Evolutionary conservation across 30 jellyfish, hydroid and myxozoan genomes (phyloP).

Genomic region (Mastigias papua): DNA sequence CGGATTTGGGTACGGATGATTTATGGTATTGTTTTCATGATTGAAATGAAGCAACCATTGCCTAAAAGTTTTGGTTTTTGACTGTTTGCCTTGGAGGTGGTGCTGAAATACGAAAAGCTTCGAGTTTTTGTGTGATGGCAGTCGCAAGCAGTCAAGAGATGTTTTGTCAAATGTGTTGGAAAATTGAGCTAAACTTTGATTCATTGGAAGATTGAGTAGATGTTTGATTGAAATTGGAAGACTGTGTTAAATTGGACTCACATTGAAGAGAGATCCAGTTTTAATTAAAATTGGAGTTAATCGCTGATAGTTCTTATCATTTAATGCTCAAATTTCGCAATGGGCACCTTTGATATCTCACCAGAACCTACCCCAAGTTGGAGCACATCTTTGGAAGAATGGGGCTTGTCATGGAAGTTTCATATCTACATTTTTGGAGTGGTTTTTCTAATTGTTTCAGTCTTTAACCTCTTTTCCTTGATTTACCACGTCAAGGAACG

Average conservation of each 20-base stretch:
- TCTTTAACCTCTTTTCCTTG: constrained; percentile 28
- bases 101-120: too few species aligned
- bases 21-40: too few species aligned
- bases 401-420: constrained; percentile 53
- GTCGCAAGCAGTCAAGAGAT: too few species aligned
- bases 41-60: too few species aligned
- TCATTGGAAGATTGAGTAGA: too few species aligned
- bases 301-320: neutral
- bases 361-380: constrained; percentile 80
- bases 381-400: constrained; percentile 22
- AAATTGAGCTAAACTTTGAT: too few species aligned
- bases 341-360: constrained; percentile 19
- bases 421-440: constrained; percentile 59
- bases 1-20: too few species aligned
- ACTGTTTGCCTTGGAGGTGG: too few species aligned
- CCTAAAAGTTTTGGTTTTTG: too few species aligned
- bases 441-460: constrained; percentile 1
- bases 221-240: too few species aligned
- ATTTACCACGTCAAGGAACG: constrained; percentile 7
- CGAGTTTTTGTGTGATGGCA: too few species aligned
- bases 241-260: neutral
- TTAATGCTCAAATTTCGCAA: neutral
- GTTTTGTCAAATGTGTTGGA: too few species aligned
- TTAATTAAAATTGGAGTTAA: neutral
- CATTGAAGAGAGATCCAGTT: neutral